These are phyloP conservation scores for Phataginus tetradactyla DNA, from an alignment of 2,797 vertebrate genomes.

Conservation along the genomic window DNA sequence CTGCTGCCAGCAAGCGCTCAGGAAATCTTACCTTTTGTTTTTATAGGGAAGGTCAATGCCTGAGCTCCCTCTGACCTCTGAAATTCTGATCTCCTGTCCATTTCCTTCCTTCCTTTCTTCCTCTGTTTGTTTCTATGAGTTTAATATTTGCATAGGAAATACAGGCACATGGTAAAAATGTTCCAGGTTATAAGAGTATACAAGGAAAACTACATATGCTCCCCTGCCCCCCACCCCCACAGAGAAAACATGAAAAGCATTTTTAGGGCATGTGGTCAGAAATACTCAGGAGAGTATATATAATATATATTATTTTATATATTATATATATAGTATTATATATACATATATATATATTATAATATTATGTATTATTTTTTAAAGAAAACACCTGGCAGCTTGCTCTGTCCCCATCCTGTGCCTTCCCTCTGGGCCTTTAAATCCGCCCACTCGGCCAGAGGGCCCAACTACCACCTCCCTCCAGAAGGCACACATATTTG, in stretches of 20 bases:
- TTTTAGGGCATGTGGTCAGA: not conserved
- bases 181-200: not conserved
- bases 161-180: not conserved
- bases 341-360: not conserved
- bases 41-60: not conserved
- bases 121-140: not conserved
- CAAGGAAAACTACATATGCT: not conserved
- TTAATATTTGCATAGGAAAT: not conserved
- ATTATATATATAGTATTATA: no score
- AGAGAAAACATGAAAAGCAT: not conserved
- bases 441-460: not conserved
- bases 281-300: not conserved
- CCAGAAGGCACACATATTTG: conserved; percentile 51
- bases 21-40: not conserved
- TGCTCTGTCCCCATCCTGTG: not conserved
- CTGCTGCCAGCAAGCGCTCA: not conserved
- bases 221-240: not conserved
- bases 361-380: not conserved
- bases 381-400: not conserved
- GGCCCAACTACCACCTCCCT: not conserved
- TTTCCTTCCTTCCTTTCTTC: not conserved
- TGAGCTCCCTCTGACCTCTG: not conserved
- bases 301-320: not conserved
- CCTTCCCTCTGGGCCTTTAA: not conserved
- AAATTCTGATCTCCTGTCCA: not conserved